A percentile compares a stretch with the other conserved stretches of the same genome.
Conservation (phyloP, 2,797 vertebrate species). For the Hydrocynus forskahlii region DNA sequence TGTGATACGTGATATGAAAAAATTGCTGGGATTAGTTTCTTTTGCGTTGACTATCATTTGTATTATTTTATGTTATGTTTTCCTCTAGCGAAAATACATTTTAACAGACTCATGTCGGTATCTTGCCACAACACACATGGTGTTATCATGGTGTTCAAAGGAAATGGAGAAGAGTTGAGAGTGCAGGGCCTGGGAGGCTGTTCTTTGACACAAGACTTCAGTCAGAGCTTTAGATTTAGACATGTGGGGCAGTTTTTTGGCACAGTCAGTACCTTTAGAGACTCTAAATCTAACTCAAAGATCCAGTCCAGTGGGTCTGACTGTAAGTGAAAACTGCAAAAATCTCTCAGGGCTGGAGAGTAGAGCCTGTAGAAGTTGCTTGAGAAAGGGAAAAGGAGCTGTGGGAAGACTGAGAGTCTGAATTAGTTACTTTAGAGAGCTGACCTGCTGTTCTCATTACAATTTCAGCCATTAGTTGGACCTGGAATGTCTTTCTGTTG, state of each 20-base stretch:
- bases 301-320: conserved; percentile 21
- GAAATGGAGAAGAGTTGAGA: not conserved
- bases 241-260: conserved; percentile 1
- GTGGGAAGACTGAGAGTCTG: conserved; percentile 20
- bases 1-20: conserved; percentile 36
- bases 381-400: not conserved
- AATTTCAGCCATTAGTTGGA: conserved; percentile 30
- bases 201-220: conserved; percentile 30
- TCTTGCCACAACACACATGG: not conserved
- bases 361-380: conserved; percentile 17
- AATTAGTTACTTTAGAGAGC: conserved; percentile 11
- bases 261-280: conserved; percentile 11
- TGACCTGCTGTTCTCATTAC: conserved; percentile 37
- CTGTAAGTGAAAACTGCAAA: conserved; percentile 29
- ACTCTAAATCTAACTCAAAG: not conserved
- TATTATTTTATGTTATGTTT: conserved; percentile 15
- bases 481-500: conserved; percentile 39
- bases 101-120: not conserved
- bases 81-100: not conserved
- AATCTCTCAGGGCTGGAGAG: conserved; percentile 27
- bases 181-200: not conserved
- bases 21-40: conserved; percentile 23
- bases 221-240: conserved; percentile 12
- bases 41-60: conserved; percentile 28
- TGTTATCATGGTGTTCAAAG: not conserved